These are phyloP conservation scores for Sciaenops ocellatus DNA, from an alignment of 2,797 vertebrate genomes.

Conservation along the genomic window DNA sequence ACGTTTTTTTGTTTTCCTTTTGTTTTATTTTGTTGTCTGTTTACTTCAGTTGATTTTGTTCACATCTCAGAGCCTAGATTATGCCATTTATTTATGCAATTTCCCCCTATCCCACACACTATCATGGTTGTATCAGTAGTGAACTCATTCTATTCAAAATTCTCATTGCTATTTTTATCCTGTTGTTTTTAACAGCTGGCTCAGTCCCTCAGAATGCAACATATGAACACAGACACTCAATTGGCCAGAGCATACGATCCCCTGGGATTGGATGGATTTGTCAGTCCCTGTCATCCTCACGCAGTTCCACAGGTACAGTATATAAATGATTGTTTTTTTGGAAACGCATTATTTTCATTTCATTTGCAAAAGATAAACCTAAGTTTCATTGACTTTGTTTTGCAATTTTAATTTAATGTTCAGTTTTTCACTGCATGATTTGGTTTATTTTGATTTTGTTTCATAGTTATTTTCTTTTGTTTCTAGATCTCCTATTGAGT, in stretches of 20 bases:
- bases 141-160: slow-evolving; percentile 2
- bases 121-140: neutral
- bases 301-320: slow-evolving; percentile 72
- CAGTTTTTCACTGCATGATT: slow-evolving; percentile 57
- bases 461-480: slow-evolving; percentile 71
- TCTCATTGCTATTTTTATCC: slow-evolving; percentile 28
- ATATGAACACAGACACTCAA: slow-evolving; percentile 54
- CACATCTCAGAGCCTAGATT: slow-evolving; percentile 15
- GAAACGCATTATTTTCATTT: slow-evolving; percentile 41
- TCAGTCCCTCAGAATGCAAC: slow-evolving; percentile 62
- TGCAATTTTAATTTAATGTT: slow-evolving; percentile 39
- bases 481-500: slow-evolving; percentile 85
- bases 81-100: neutral
- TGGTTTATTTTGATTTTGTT: slow-evolving; percentile 59
- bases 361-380: slow-evolving; percentile 16
- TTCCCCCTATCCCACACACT: neutral
- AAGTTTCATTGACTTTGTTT: slow-evolving; percentile 27
- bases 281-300: slow-evolving; percentile 52
- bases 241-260: slow-evolving; percentile 38
- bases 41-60: slow-evolving; percentile 37
- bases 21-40: slow-evolving; percentile 22
- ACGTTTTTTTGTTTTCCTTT: slow-evolving; percentile 16
- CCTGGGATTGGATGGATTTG: slow-evolving; percentile 60
- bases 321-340: neutral
- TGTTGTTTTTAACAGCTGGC: slow-evolving; percentile 69